A percentile compares a stretch with the other conserved stretches of the same genome.
These are phyloP conservation scores for Chaunax sp. DNA, from an alignment of 2,797 vertebrate genomes.

Conservation along the genomic window DNA sequence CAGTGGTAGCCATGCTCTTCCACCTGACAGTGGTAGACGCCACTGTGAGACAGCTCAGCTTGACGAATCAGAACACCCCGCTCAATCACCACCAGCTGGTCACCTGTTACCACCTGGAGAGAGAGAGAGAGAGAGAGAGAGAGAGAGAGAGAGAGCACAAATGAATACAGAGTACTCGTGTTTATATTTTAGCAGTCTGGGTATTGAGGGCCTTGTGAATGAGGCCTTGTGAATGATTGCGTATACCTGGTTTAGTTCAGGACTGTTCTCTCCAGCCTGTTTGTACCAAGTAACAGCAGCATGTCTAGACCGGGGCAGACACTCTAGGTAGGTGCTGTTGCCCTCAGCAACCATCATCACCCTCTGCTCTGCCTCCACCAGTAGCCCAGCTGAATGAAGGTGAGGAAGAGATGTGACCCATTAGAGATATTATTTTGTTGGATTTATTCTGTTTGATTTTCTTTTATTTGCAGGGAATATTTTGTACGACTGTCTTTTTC, in stretches of 20 bases:
- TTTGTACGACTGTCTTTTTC: background rate
- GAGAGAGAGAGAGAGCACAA: background rate
- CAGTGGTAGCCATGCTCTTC: conserved; percentile 88
- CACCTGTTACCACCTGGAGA: conserved; percentile 79
- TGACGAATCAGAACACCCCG: conserved; percentile 84
- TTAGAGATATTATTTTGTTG: background rate
- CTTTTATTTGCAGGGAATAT: background rate
- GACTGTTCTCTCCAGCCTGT: conserved; percentile 83
- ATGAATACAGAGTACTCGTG: background rate
- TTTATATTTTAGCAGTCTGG: background rate
- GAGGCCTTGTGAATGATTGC: conserved; percentile 6
- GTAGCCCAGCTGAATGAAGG: conserved; percentile 78
- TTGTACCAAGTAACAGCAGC: conserved; percentile 86
- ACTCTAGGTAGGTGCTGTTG: conserved; percentile 88
- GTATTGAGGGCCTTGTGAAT: background rate
- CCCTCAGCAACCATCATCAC: conserved; percentile 85
- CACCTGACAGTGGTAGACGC: conserved; percentile 87
- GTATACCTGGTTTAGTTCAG: conserved; percentile 83
- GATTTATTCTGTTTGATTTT: background rate
- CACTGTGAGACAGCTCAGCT: conserved; percentile 80
- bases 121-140: background rate
- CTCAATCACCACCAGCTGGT: conserved; percentile 85
- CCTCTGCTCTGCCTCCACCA: conserved; percentile 85
- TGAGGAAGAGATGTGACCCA: background rate
- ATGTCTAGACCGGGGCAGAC: conserved; percentile 85